Evolutionary conservation across 1,140 invertebrate species (phyloP).

Genomic region (Lasioglossum baleicum): DNA sequence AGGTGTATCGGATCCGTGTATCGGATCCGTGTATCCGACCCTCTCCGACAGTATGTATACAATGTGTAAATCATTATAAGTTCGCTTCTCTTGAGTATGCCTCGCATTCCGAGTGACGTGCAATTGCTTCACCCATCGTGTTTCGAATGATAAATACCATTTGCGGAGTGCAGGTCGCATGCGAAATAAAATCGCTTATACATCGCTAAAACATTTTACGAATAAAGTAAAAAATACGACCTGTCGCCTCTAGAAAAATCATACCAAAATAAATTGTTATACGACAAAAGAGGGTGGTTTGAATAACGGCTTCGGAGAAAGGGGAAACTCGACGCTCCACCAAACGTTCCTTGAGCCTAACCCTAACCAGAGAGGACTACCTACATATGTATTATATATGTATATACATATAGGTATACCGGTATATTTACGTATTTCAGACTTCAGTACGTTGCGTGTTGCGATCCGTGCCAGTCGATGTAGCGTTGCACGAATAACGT

Average conservation of each 20-base stretch:
- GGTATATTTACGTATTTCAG: no score
- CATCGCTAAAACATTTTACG: not conserved
- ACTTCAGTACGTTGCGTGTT: no score
- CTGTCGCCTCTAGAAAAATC: not conserved
- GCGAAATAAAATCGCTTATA: not conserved
- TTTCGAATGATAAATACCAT: constrained; percentile 31
- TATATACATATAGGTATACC: no score
- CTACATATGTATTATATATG: no score
- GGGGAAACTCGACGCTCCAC: not conserved
- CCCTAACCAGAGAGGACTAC: not conserved
- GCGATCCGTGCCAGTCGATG: not conserved
- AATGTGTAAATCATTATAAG: not conserved
- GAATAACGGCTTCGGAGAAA: not conserved
- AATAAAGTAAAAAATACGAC: not conserved
- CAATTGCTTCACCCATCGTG: constrained; percentile 9
- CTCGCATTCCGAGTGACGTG: not conserved
- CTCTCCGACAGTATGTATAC: no score
- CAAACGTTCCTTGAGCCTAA: not conserved
- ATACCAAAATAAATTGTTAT: no score
- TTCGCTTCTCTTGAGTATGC: not conserved
- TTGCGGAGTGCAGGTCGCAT: not conserved
- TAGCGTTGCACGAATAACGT: not conserved
- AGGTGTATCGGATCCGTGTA: no score
- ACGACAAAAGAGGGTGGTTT: not conserved
- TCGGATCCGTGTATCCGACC: no score